Conservation (phyloP, 2,113 vertebrate species). For the Todiramphus chloris region DNA sequence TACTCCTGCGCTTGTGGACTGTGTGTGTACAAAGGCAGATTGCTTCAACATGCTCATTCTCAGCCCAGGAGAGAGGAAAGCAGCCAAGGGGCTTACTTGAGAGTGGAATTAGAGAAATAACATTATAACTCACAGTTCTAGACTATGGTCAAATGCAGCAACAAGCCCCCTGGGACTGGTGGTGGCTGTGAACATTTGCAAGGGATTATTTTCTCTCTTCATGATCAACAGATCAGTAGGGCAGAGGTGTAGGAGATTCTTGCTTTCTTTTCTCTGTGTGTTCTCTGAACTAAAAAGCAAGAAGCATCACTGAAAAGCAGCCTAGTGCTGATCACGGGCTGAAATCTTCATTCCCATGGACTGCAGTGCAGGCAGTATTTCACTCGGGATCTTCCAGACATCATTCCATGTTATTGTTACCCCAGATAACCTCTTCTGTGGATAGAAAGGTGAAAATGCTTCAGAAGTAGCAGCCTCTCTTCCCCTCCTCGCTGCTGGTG, state of each 20-base stretch:
- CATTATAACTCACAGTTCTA: neutral
- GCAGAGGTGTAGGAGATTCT: neutral
- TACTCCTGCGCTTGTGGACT: neutral
- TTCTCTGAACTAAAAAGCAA: neutral
- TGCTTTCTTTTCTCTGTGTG: neutral
- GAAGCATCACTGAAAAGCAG: neutral
- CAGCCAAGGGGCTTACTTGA: neutral
- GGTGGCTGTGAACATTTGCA: neutral
- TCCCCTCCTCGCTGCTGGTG: neutral
- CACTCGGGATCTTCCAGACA: neutral
- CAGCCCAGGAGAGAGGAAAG: neutral
- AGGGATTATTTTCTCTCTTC: neutral
- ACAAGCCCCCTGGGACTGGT: neutral
- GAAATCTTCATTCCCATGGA: neutral
- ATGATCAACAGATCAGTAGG: neutral
- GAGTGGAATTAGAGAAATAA: neutral
- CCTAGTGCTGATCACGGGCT: neutral
- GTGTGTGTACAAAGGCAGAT: neutral
- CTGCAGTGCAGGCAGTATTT: neutral
- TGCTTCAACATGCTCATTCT: neutral
- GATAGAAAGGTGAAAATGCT: neutral
- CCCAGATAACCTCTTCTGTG: neutral
- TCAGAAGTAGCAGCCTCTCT: neutral
- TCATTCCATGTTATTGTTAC: fast-evolving
- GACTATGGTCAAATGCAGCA: neutral